Percentiles rank a stretch among this genome's conserved stretches.
Evolutionary conservation across 2,888 invertebrate genomes (phyloP).

Genomic region (Adela reaumurella): DNA sequence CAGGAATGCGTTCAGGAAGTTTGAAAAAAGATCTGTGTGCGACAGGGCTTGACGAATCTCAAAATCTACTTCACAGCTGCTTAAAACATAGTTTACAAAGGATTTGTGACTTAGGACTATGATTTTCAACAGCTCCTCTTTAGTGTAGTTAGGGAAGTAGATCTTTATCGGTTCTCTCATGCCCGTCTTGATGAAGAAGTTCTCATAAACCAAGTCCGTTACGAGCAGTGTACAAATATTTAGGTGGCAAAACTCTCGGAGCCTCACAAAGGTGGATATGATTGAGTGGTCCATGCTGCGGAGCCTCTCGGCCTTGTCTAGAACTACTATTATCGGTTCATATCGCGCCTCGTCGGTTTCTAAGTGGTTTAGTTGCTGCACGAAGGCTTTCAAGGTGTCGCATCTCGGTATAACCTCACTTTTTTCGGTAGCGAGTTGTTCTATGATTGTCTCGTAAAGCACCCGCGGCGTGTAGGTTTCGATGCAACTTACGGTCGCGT

Average conservation of each 20-base stretch:
- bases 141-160: constrained; percentile 77
- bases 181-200: constrained; percentile 69
- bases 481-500: constrained; percentile 71
- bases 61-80: constrained; percentile 23
- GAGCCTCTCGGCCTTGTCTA: constrained; percentile 80
- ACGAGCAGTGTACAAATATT: constrained; percentile 74
- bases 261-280: constrained; percentile 66
- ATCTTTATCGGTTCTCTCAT: constrained; percentile 68
- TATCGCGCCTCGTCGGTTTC: constrained; percentile 20
- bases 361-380: constrained; percentile 40
- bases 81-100: constrained; percentile 29
- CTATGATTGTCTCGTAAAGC: constrained; percentile 71
- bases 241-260: constrained; percentile 68
- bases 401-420: constrained; percentile 48
- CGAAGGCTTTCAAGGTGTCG: constrained; percentile 67
- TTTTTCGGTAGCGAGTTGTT: constrained; percentile 44
- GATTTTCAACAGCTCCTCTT: constrained; percentile 60
- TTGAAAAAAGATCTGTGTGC: constrained; percentile 63
- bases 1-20: constrained; percentile 78
- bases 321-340: constrained; percentile 60
- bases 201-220: constrained; percentile 77
- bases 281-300: constrained; percentile 71
- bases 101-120: constrained; percentile 34
- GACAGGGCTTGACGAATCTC: constrained; percentile 27
- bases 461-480: constrained; percentile 77